Base-by-base conservation (phyloP, 1,140 invertebrate genomes). In the Achatina immaculata region DNA sequence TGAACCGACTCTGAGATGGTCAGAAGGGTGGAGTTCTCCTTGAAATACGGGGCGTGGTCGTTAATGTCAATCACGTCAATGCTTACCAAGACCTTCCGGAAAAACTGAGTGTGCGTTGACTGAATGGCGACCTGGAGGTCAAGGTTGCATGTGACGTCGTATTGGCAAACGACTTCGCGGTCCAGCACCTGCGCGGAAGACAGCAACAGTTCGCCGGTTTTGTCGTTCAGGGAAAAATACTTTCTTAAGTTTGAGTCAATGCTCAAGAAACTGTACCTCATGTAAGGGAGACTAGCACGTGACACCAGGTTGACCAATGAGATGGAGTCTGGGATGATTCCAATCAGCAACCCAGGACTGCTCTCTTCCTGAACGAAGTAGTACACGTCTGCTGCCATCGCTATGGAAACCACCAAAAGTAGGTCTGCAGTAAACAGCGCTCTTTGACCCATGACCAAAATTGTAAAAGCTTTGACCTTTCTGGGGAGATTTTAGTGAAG, bases 1-100 rank as follows among this genome's bases (percentile, higher is more conserved):
- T 84, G 68, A 3, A 87, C 85, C 31, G 85, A 81, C 81, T 90
- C 89, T 0, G 88, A 87, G 96, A 99, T 97, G 88, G 98, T 96
- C 0, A 99, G 95, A 88, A 95, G 94, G 93, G 99, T 96, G 58
- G 94, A 81, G 0, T 71, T 73, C 58, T 82, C 81, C 0, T 73
- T 72, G 78, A 90, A 90, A 7, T 77, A 55, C 14, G 89, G 89
- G 0, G 85, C 78, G 80, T 90, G 89, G 79, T 90, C 89, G 82
- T 90, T 90, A 38, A 86, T 79, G 78, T 90, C 95, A 43, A 97
- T 96, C 83, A 90, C 84, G 48, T 83, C 78, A 21, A 90, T 66
- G 28, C 81, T 83, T 2, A 90, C 77, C 16, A 78, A 45, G 14
- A 87, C 24, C 76, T 83, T 80, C 55, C 82, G 28, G 75, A 85